These are phyloP conservation scores for Crypturellus undulatus DNA, from an alignment of 2,113 vertebrate species.

Conservation along the genomic window DNA sequence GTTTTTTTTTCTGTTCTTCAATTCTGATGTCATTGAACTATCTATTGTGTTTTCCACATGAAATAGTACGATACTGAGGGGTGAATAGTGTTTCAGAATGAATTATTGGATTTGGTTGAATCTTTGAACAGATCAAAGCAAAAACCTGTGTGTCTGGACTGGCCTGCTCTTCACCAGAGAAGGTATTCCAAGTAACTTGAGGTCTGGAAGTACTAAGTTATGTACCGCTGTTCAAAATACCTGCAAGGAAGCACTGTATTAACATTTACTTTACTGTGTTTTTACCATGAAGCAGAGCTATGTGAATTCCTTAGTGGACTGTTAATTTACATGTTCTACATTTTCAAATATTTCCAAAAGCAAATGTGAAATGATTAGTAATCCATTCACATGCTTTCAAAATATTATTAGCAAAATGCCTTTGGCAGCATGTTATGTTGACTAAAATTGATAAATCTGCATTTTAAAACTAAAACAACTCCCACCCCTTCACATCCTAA, in stretches of 20 bases:
- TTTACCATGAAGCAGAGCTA: conserved; percentile 71
- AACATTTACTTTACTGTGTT: conserved; percentile 78
- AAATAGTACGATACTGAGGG: neutral
- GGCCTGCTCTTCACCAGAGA: neutral
- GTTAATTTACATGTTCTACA: conserved; percentile 78
- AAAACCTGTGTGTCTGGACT: neutral
- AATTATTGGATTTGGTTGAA: neutral
- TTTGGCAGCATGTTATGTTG: conserved; percentile 63
- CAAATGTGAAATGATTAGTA: conserved; percentile 77
- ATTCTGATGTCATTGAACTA: neutral
- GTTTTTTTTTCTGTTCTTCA: neutral
- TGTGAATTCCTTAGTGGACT: conserved; percentile 84
- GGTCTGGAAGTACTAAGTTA: neutral
- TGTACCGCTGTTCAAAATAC: neutral
- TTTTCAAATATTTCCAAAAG: conserved; percentile 76
- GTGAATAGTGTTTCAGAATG: neutral
- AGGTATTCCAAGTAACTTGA: neutral
- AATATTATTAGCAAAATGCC: conserved; percentile 76
- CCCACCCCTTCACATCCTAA: neutral
- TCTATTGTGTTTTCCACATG: neutral
- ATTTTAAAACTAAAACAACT: conserved; percentile 22
- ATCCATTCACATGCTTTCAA: conserved; percentile 62
- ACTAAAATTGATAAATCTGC: conserved; percentile 62
- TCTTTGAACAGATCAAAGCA: neutral
- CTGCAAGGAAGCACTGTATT: conserved; percentile 65